Conservation (phyloP, 2,797 vertebrate species). For the Periparus ater region DNA sequence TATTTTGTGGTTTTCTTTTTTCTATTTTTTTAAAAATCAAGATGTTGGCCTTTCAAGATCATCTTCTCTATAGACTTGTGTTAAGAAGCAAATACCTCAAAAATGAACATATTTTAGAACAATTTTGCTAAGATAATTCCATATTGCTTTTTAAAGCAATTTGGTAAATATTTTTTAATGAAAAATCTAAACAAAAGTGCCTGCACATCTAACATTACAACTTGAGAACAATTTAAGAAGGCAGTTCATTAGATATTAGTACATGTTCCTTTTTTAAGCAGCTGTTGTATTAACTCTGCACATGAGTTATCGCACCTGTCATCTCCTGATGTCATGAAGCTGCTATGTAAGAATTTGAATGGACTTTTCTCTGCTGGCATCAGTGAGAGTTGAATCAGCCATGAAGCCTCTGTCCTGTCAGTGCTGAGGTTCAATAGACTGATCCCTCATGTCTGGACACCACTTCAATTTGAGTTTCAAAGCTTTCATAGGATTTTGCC, state of each 20-base stretch:
- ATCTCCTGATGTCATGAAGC: conserved; percentile 15
- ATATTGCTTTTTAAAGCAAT: background rate
- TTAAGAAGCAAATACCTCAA: background rate
- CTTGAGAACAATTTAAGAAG: background rate
- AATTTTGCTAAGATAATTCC: background rate
- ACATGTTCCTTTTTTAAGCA: background rate
- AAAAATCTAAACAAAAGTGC: background rate
- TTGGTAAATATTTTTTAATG: background rate
- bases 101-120: background rate
- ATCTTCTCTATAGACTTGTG: background rate
- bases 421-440: background rate
- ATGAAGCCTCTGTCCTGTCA: background rate
- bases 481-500: background rate
- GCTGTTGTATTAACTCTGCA: conserved; percentile 21
- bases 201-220: background rate
- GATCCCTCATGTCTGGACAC: background rate
- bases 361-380: background rate
- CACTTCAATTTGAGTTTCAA: background rate
- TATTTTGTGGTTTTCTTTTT: background rate
- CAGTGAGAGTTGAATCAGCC: background rate
- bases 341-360: conserved; percentile 3
- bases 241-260: background rate
- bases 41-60: background rate
- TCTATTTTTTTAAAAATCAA: background rate
- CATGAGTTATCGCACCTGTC: conserved; percentile 8